A percentile compares a stretch with the other conserved stretches of the same genome.
Conservation (phyloP, 2,113 vertebrate species). For the Narcine bancroftii region DNA sequence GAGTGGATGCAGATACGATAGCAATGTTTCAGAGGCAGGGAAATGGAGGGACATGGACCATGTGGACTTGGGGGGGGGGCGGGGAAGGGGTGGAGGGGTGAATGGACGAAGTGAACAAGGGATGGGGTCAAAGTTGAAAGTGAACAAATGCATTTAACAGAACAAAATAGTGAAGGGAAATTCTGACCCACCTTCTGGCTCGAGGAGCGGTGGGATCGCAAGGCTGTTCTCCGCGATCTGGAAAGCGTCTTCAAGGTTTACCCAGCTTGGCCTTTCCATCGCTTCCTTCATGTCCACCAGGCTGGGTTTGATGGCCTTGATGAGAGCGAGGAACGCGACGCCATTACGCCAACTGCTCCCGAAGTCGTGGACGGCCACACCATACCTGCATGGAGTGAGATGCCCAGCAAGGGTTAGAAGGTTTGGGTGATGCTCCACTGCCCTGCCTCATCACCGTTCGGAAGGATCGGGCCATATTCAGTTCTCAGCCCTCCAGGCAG, state of each 20-base stretch:
- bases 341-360: conserved; percentile 88
- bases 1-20: too few species aligned
- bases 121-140: too few species aligned
- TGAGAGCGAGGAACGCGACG: conserved; percentile 84
- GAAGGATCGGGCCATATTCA: too few species aligned
- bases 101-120: too few species aligned
- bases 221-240: conserved; percentile 74
- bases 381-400: conserved; percentile 59
- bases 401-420: too few species aligned
- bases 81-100: too few species aligned
- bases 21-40: too few species aligned
- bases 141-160: not conserved
- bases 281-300: conserved; percentile 86
- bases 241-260: conserved; percentile 88
- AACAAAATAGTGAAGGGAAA: not conserved
- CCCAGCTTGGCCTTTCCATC: conserved; percentile 65
- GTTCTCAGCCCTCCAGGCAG: too few species aligned
- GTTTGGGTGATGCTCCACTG: too few species aligned
- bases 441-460: too few species aligned
- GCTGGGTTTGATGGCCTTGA: conserved; percentile 85
- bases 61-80: too few species aligned
- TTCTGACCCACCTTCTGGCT: conserved; percentile 74
- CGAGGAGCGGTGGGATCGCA: conserved; percentile 80
- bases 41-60: too few species aligned
- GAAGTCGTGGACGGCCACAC: conserved; percentile 87